Base-by-base conservation (phyloP, 1,140 invertebrate species). In the Drosophila pandora region DNA sequence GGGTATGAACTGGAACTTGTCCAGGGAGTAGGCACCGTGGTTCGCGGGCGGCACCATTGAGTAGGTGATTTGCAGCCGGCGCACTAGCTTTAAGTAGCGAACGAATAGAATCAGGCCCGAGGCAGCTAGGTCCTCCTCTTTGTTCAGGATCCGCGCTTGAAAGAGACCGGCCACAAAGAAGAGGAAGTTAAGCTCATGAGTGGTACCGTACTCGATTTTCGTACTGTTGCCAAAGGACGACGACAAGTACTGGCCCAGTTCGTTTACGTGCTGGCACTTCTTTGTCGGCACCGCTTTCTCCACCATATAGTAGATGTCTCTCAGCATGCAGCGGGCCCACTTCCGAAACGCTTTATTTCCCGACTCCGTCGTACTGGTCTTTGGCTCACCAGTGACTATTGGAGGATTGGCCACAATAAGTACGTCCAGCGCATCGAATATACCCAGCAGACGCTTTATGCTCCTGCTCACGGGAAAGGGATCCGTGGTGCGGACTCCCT, bases 1-100 rank as follows among this genome's bases (percentile, higher is more conserved):
- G 0, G 79, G 45, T 3, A 87, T 37, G 22, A 88, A 87, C 41
- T 88, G 83, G 41, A 52, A 88, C 6, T 68, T 53, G 17, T 87
- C 83, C 22, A 87, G 21, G 5, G 70, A 81, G 21, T 87, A 87
- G 37, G 74, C 47, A 2, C 70, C 65, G 28, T 79, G 65, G 13
- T 17, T 32, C 9, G 64, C 56, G 0, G 75, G 62, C 1, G 83
- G 30, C 2, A 23, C 41, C 53, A 87, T 25, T 0, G 32, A 25
- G 25, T 82, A 87, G 3, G 17, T 39, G 3, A 30, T 7, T 32
- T 88, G 78, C 25, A 87, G 39, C 5, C 57, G 65, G 0, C 82
- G 75, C 49, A 88, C 83, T 2, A 59, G 62, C 1, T 10, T 48
- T 23, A 87, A 5, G 21, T 87, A 87, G 0, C 83, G 83, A 3